Base-by-base conservation (phyloP, 2,113 vertebrate genomes). In the Cromileptes altivelis region DNA sequence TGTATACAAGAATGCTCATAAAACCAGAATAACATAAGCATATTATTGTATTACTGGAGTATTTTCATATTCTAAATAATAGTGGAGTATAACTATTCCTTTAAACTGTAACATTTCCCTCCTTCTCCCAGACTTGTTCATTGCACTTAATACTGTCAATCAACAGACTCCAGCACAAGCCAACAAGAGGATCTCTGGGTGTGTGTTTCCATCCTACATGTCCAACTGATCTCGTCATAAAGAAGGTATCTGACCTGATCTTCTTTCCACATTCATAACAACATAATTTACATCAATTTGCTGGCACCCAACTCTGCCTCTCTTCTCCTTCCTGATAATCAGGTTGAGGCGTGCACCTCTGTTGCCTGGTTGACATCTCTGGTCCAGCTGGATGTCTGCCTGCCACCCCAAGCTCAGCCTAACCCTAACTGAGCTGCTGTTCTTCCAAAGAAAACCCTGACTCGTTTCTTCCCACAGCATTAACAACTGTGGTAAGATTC, bases 301-400 rank as follows among this genome's bases (percentile, higher is more conserved):
- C 62, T 37, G 12, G 30, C 40, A 56, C 40, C 56, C 4, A 40
- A n/a, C 52, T 33, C 9, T 45, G n/a, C 62, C 40, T 19, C 25
- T 67, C n/a, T 70, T 62, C 56, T 50, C 64, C 64, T 61, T 78
- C 63, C 67, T 64, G 21, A 76, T 6, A 18, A 42, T 76, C 61
- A 53, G 37, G 37, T 60, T 57, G 45, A 77, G 72, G 40, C n/a
- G 3, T 42, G 68, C 9, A 37, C 49, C 15, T 81, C 52, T 81
- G 49, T n/a, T 57, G 21, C 58, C 68, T 70, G 27, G 40, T 69
- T 70, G 49, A 70, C 57, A 61, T 49, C 52, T 68, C 42, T 8
- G 9, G 11, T 45, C 68, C 56, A 72, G 61, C 56, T 77, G 81
- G 68, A 49, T 77, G 37, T 47, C 69, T 70, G 57, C 70, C n/a